Conservation (phyloP, 2,888 invertebrate genomes). For the Mythimna vitellina region DNA sequence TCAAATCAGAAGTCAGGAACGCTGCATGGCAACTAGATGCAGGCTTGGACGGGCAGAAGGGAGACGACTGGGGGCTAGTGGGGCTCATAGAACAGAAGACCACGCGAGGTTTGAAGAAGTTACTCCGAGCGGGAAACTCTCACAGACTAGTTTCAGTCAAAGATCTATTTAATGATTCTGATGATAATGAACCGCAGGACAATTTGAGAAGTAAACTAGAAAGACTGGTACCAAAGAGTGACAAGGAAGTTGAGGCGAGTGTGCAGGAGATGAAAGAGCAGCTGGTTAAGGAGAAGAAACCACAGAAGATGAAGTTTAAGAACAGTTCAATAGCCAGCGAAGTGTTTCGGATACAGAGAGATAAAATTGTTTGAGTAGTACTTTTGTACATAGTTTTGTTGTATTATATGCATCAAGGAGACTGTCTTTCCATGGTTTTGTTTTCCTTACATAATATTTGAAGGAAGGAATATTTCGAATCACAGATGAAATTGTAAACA, state of each 20-base stretch:
- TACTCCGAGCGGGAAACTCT: slow-evolving; percentile 79
- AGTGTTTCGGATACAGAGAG: slow-evolving; percentile 83
- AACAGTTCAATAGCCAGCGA: slow-evolving; percentile 86
- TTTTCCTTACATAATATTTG: slow-evolving; percentile 16
- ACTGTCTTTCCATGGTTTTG: slow-evolving; percentile 29
- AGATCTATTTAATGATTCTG: slow-evolving; percentile 90
- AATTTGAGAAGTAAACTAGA: slow-evolving; percentile 68
- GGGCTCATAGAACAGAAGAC: slow-evolving; percentile 87
- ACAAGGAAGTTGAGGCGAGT: slow-evolving; percentile 67
- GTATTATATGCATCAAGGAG: slow-evolving; percentile 38
- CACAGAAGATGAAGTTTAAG: slow-evolving; percentile 80
- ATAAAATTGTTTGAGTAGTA: slow-evolving; percentile 80
- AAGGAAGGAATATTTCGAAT: background rate
- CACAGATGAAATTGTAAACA: background rate
- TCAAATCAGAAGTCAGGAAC: slow-evolving; percentile 92
- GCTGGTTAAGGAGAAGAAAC: slow-evolving; percentile 51
- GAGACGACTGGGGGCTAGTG: slow-evolving; percentile 88
- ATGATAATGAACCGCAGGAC: slow-evolving; percentile 55
- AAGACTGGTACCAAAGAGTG: slow-evolving; percentile 69
- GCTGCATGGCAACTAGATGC: slow-evolving; percentile 94
- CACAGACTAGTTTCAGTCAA: slow-evolving; percentile 92
- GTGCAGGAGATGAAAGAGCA: slow-evolving; percentile 71
- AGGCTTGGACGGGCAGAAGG: slow-evolving; percentile 75
- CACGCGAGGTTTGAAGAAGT: slow-evolving; percentile 79
- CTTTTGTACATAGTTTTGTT: slow-evolving; percentile 33